phyloP scores from a whole-genome alignment of 1,140 invertebrate genomes.

The Drosophila bipectinata region DNA sequence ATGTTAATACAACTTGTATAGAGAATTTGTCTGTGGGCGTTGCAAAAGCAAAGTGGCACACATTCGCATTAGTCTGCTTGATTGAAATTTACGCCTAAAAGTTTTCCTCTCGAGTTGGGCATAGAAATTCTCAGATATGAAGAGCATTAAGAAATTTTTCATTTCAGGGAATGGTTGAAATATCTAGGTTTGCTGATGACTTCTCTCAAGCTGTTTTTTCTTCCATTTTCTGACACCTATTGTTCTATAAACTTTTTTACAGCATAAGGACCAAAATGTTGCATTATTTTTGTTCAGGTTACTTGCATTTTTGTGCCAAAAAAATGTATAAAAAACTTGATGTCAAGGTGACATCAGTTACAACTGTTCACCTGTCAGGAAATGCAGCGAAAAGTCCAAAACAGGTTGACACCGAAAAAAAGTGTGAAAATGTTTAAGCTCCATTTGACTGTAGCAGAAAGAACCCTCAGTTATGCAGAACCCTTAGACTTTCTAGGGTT shows the following conservation, averaged over 20 bases:
- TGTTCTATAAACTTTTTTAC: too few species aligned
- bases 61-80: conserved; percentile 49
- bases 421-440: conserved; percentile 29
- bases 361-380: conserved; percentile 49
- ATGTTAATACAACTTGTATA: neutral
- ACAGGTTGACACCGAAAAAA: conserved; percentile 14
- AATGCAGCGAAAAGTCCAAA: conserved; percentile 1
- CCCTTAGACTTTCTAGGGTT: neutral
- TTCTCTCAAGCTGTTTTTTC: neutral
- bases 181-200: neutral
- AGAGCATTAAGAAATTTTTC: conserved; percentile 21
- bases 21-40: conserved; percentile 54
- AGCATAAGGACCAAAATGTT: neutral
- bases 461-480: neutral
- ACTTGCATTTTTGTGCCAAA: conserved; percentile 11
- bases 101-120: conserved; percentile 36
- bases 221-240: neutral
- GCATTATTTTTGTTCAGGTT: neutral
- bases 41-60: conserved; percentile 25
- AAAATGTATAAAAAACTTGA: conserved; percentile 54
- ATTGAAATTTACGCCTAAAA: conserved; percentile 74
- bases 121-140: conserved; percentile 19
- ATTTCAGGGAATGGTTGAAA: neutral
- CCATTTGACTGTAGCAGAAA: conserved; percentile 17
- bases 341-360: conserved; percentile 58